Evolutionary conservation across 2,113 vertebrate species (phyloP).

Genomic region (Tichodroma muraria): DNA sequence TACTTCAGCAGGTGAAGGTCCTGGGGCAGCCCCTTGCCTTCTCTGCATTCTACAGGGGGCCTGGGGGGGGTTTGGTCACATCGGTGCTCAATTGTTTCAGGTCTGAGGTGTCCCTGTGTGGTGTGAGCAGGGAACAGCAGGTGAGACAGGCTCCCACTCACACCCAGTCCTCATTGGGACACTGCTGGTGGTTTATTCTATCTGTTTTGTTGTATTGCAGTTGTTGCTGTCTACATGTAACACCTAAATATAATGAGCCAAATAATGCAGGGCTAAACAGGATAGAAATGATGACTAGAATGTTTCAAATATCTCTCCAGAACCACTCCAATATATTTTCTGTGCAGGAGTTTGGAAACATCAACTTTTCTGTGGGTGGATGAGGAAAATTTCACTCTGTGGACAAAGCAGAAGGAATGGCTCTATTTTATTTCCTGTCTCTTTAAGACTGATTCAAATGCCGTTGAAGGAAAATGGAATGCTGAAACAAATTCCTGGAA

Average conservation of each 20-base stretch:
- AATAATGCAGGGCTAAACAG: background rate
- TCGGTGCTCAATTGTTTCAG: background rate
- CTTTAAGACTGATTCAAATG: background rate
- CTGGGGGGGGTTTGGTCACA: rapidly evolving
- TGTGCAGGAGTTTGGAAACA: background rate
- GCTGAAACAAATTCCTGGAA: background rate
- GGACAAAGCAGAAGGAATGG: background rate
- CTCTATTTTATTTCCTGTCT: background rate
- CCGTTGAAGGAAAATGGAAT: background rate
- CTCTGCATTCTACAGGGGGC: background rate
- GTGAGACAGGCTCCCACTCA: background rate
- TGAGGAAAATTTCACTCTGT: background rate
- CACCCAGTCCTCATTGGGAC: background rate
- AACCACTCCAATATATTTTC: background rate
- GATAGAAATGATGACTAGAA: background rate
- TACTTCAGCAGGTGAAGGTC: background rate
- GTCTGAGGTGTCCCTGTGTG: too few relatives aligned
- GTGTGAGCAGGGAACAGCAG: background rate
- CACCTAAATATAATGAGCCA: background rate
- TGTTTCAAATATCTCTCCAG: background rate
- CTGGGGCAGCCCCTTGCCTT: background rate
- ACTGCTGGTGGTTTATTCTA: background rate
- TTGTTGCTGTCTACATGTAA: background rate
- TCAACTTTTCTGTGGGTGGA: background rate
- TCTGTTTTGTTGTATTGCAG: background rate